Evolutionary conservation across 2,113 vertebrate species (phyloP).

Genomic region (Clarias batrachus): DNA sequence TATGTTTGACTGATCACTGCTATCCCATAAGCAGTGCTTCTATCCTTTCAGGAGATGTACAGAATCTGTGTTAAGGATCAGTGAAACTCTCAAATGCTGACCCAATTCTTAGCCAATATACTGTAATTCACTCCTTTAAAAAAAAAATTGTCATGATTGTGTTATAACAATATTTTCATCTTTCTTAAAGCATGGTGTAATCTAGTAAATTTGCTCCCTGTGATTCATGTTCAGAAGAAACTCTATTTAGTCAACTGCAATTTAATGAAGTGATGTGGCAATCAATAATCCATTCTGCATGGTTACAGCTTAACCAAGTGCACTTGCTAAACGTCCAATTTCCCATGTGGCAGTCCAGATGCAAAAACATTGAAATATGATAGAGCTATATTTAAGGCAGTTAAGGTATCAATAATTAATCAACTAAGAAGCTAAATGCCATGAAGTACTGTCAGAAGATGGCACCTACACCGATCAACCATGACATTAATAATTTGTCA

Average conservation of each 20-base stretch:
- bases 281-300: conserved; percentile 75
- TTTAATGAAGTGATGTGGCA: conserved; percentile 63
- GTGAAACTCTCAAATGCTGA: neutral
- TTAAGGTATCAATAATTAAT: neutral
- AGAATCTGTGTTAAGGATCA: neutral
- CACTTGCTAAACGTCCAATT: conserved; percentile 57
- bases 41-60: neutral
- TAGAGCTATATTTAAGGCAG: neutral
- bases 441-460: conserved; percentile 1
- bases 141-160: neutral
- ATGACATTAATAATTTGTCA: no score
- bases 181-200: neutral
- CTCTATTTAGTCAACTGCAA: conserved; percentile 69
- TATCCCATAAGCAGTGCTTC: neutral
- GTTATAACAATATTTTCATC: neutral
- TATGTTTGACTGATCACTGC: neutral
- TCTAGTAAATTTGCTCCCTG: conserved; percentile 7
- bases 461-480: neutral
- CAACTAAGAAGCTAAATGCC: neutral
- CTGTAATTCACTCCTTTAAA: neutral
- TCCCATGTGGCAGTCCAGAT: conserved; percentile 66
- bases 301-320: conserved; percentile 63
- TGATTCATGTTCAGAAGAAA: conserved; percentile 69
- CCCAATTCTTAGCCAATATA: neutral
- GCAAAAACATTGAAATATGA: conserved; percentile 58